Evolutionary conservation across 2,113 vertebrate species (phyloP), one percentile per base, ranked within the genome.

Genomic region (Cephalopterus ornatus): DNA sequence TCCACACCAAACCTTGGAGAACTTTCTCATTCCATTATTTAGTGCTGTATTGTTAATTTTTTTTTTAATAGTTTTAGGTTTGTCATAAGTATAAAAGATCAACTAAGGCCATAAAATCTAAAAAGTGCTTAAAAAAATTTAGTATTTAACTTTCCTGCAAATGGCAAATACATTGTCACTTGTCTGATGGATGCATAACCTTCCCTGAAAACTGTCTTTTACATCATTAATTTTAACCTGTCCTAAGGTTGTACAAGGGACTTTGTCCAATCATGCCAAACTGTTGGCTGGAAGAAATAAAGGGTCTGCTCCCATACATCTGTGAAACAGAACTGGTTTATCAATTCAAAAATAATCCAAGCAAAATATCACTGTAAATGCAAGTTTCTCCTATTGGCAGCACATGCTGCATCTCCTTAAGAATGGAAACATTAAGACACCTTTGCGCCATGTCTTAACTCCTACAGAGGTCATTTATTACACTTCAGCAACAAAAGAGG

Each of bases 361-460:
- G 21, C 12, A 71, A 84, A 62, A 67, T 6, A 1, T 44, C 49
- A n/a, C 16, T 3, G 6, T 47, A 68, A 85, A 35, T 6, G 22
- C 23, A 75, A 52, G 58, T 72, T 90, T 62, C 47, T 39, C 27
- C 47, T 27, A 20, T 7, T 44, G 14, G 70, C 28, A 74, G 35
- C 41, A 85, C 24, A 47, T 0, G 0, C 17, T 23, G 10, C 37
- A 39, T 32, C 42, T 73, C 59, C 58, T 24, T 32, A 67, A 71
- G 30, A 84, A 23, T 0, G 0, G 17, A 22, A 67, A n/a, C 18
- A 53, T 44, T 30, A 85, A 55, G 61, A 81, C 0, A 4, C 12
- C 44, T 90, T 72, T 88, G 26, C 44, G 9, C 37, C 63, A 41
- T 0, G 0, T 49, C 55, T 33, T 32, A 28, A 63, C 20, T 90